phyloP scores from a whole-genome alignment of 1,140 invertebrate genomes.

The Zaprionus taronus region DNA sequence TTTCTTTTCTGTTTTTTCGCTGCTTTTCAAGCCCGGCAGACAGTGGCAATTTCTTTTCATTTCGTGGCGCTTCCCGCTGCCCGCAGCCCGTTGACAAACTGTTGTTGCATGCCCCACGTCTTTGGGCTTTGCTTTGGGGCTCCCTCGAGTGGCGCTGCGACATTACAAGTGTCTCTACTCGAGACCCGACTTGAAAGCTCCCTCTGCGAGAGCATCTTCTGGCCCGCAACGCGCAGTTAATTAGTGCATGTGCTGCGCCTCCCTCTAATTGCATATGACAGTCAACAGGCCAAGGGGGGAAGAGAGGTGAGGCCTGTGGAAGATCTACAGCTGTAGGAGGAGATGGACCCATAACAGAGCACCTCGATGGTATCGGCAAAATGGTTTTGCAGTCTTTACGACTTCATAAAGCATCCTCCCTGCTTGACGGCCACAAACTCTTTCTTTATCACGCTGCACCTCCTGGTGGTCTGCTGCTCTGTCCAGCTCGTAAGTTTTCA shows the following conservation, averaged over 20 bases:
- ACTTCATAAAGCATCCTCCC: slow-evolving; percentile 53
- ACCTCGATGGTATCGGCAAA: slow-evolving; percentile 10
- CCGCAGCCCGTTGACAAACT: slow-evolving; percentile 68
- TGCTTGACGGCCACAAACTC: background rate
- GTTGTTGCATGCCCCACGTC: slow-evolving; percentile 38
- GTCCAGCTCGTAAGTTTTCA: slow-evolving; percentile 25
- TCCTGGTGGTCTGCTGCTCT: slow-evolving; percentile 23
- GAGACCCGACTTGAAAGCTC: slow-evolving; percentile 22
- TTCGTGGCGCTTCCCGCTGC: slow-evolving; percentile 54
- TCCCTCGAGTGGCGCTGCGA: slow-evolving; percentile 73
- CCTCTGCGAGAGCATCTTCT: slow-evolving; percentile 32
- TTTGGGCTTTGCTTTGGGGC: slow-evolving; percentile 27
- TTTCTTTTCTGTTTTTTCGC: slow-evolving; percentile 29
- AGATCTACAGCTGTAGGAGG: slow-evolving; percentile 15
- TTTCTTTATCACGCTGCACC: background rate
- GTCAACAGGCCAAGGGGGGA: slow-evolving; percentile 22
- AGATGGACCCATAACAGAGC: background rate
- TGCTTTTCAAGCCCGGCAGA: slow-evolving; percentile 54
- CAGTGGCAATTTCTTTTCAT: slow-evolving; percentile 83
- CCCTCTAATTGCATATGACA: slow-evolving; percentile 75
- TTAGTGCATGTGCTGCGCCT: slow-evolving; percentile 66
- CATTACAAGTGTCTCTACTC: slow-evolving; percentile 68
- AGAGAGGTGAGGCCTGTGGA: background rate
- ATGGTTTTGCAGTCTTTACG: slow-evolving; percentile 49
- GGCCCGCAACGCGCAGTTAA: slow-evolving; percentile 66